Evolutionary conservation across 2,113 vertebrate genomes (phyloP).

Genomic region (Vicugna pacos): DNA sequence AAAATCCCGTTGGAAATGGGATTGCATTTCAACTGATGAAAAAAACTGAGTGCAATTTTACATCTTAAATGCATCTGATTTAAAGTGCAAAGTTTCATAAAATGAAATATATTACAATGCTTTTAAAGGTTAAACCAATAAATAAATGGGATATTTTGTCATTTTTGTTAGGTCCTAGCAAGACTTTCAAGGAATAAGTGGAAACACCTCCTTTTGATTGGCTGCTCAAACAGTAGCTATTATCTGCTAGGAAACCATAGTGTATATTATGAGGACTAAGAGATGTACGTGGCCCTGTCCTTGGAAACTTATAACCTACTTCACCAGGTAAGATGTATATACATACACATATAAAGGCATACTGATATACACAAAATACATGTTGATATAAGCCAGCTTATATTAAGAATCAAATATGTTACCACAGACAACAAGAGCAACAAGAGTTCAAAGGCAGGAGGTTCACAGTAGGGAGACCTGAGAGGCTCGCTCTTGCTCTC

Average conservation of each 20-base stretch:
- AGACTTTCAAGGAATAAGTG: conserved; percentile 76
- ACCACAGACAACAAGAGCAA: neutral
- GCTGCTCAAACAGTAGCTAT: neutral
- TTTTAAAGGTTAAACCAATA: neutral
- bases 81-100: conserved; percentile 79
- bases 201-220: conserved; percentile 72
- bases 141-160: neutral
- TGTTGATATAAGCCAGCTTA: neutral
- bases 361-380: neutral
- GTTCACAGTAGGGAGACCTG: neutral
- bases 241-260: neutral
- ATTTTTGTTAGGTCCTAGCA: conserved; percentile 32
- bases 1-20: neutral
- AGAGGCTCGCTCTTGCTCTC: neutral
- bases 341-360: neutral
- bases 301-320: neutral
- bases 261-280: neutral
- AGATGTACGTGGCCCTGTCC: neutral
- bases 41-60: conserved; percentile 23
- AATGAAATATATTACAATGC: neutral
- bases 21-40: neutral
- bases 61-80: conserved; percentile 25
- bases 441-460: neutral
- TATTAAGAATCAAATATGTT: neutral
- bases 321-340: neutral